Conservation (phyloP, 2,888 invertebrate species). For the Ceriagrion tenellum region DNA sequence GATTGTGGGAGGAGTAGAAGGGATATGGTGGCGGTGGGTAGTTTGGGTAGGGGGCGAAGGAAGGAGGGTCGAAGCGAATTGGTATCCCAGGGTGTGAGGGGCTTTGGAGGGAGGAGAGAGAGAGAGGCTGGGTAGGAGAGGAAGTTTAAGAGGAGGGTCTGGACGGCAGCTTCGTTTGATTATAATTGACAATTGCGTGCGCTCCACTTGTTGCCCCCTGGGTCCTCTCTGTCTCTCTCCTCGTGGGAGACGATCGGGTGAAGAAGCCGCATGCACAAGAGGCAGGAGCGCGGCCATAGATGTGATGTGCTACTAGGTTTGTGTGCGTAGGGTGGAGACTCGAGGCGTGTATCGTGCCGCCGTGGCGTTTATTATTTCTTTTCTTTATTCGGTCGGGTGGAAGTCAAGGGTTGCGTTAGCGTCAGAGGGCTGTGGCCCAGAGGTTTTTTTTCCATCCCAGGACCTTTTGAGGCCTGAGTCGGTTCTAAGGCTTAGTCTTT, state of each 20-base stretch:
- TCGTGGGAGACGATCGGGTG: slow-evolving; percentile 41
- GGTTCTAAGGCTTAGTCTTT: no score
- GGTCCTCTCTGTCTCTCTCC: background rate
- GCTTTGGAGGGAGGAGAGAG: background rate
- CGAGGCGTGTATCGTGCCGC: background rate
- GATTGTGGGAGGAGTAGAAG: slow-evolving; percentile 46
- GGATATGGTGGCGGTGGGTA: background rate
- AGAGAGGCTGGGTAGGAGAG: background rate
- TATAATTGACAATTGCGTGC: slow-evolving; percentile 53
- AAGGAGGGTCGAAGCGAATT: background rate
- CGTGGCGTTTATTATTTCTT: background rate
- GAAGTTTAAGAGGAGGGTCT: background rate
- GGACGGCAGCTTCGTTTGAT: slow-evolving; percentile 59
- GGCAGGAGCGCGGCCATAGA: background rate
- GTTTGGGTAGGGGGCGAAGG: background rate
- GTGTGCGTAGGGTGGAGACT: background rate
- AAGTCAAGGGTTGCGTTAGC: background rate
- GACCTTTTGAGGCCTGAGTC: no score
- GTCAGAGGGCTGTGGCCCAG: background rate
- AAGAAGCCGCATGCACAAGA: background rate
- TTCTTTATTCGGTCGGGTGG: background rate
- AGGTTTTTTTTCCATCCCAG: no score
- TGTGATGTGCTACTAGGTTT: background rate
- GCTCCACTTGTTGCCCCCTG: slow-evolving; percentile 49
- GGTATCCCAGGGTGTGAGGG: background rate